Base-by-base conservation (phyloP, 2,888 invertebrate genomes). In the Euzophera pinguis region DNA sequence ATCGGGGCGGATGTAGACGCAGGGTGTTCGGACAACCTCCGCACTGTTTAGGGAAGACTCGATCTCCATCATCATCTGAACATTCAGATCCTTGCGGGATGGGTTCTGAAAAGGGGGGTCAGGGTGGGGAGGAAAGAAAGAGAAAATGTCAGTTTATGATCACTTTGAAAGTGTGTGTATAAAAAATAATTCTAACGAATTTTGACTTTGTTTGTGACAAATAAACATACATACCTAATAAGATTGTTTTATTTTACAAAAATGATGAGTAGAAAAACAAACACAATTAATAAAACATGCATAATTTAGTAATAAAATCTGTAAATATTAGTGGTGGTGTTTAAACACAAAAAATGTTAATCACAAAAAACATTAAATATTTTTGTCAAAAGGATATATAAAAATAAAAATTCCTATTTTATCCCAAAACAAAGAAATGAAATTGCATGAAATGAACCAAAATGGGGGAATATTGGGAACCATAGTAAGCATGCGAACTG, bases 1-100 rank as follows among this genome's bases (percentile, higher is more conserved):
- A 51, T 98, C 98, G 0, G 96, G 92, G 38, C 94, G 93, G 41
- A 98, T 94, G 71, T 92, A 97, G 53, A 98, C 93, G 62, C 93
- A 92, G 0, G 98, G 98, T 63, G 95, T 92, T 22, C 93, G 91
- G 67, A 96, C 93, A 62, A 95, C 92, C 78, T 97, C 97, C 52
- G 95, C 95, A 65, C 95, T 94, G 16, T 97, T 91, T 52, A 99
- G 84, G 0, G 95, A 92, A 59, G 97, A 95, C 75, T 98, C 97
- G 53, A 97, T 96, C 59, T 94, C 94, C 90, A 96, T 94, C 81
- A 98, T 95, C 95, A 99, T 95, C 78, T 98, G 98, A 55, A 98
- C 94, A 71, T 97, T 96, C 59, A 97, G 93, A 75, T 99, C 98
- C 84, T 97, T 94, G 34, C 97, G 94, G 1, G 96, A 95, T 1